Percentiles rank a stretch among this genome's conserved stretches.
These are phyloP conservation scores for Gorsachius goisagi DNA, from an alignment of 2,113 vertebrate genomes.

Conservation along the genomic window DNA sequence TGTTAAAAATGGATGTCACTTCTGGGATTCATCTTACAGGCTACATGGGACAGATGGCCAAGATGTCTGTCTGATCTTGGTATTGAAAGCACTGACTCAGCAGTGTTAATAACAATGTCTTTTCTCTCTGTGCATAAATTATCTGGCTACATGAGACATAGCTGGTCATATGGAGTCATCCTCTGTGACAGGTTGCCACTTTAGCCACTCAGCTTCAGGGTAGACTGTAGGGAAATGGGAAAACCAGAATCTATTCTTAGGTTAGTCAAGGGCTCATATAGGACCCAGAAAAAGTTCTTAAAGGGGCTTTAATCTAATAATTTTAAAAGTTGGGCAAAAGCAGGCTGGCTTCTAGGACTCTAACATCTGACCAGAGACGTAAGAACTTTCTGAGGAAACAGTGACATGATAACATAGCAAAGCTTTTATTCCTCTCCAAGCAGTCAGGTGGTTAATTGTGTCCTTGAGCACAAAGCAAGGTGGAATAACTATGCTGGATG, in stretches of 20 bases:
- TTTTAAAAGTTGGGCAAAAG: background rate
- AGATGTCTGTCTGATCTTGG: background rate
- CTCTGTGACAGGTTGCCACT: background rate
- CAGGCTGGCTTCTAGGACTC: background rate
- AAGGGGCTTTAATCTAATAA: background rate
- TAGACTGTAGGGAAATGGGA: background rate
- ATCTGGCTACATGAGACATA: background rate
- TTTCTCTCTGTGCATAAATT: background rate
- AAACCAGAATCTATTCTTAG: background rate
- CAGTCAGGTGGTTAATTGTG: background rate
- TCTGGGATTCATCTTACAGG: background rate
- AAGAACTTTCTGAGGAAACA: background rate
- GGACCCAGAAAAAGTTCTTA: background rate
- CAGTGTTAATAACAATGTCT: background rate
- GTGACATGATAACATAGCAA: background rate
- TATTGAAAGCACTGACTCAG: background rate
- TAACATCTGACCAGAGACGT: background rate
- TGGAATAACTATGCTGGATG: background rate
- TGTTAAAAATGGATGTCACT: background rate
- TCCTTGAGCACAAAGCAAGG: background rate
- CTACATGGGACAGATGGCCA: background rate
- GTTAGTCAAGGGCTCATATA: background rate
- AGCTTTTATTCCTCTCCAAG: background rate
- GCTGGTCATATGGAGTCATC: background rate
- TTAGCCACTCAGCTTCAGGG: background rate